Evolutionary conservation across 2,113 vertebrate species (phyloP).

Genomic region (Myrmecobius fasciatus): DNA sequence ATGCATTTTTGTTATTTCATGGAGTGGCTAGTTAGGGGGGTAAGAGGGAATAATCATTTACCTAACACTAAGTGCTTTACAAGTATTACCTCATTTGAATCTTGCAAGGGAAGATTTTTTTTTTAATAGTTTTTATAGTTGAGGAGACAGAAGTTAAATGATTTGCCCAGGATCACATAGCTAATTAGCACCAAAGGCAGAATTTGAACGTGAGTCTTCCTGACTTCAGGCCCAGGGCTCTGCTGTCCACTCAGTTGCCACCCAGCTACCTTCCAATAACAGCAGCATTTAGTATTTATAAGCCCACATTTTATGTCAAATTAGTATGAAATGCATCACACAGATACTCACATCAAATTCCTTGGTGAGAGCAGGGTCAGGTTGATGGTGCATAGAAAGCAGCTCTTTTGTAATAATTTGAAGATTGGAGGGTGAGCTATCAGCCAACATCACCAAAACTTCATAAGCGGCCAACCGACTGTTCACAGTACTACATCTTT

Average conservation of each 20-base stretch:
- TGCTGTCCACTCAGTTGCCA: background rate
- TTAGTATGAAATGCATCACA: background rate
- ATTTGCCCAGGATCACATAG: background rate
- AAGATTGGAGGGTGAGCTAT: conserved; percentile 95
- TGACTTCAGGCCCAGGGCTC: background rate
- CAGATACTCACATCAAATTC: conserved; percentile 94
- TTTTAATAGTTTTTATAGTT: too few relatives aligned
- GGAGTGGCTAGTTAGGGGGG: too few relatives aligned
- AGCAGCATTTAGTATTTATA: background rate
- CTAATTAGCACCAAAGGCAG: background rate
- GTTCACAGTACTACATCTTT: conserved; percentile 95
- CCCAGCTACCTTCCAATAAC: background rate
- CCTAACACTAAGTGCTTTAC: background rate
- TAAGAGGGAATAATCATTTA: background rate
- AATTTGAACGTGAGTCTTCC: background rate
- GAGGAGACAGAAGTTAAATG: background rate
- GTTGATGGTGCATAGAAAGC: conserved; percentile 97
- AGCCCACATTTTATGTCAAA: background rate
- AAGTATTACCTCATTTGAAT: background rate
- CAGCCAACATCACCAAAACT: conserved; percentile 98
- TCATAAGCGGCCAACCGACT: conserved; percentile 97
- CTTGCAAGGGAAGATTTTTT: too few relatives aligned
- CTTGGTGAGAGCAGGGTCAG: conserved; percentile 96
- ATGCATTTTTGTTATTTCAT: too few relatives aligned
- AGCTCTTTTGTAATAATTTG: conserved; percentile 95